Evolutionary conservation across 2,888 invertebrate species (phyloP), one percentile per base, ranked within the genome.

Genomic region (Seira musarum): DNA sequence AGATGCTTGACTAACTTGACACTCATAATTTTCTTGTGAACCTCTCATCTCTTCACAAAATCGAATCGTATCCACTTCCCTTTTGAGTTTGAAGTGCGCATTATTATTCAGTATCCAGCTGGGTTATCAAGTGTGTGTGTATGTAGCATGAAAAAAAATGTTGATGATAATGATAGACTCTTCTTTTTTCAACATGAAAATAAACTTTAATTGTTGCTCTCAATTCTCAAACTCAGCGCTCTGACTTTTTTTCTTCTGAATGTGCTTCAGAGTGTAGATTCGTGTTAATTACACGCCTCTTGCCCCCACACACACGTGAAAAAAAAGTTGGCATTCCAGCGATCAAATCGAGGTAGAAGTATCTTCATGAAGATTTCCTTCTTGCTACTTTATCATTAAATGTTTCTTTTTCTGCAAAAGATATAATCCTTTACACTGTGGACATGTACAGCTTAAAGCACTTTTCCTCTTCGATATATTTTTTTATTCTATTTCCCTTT

Each of bases 361-460:
- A 40, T 40, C 40, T 8, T 40, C 40, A 40, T 8, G 13, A 40
- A 13, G 13, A 40, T 8, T 8, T 40, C 6, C 13, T 40, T 40
- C 13, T 13, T 40, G 40, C 40, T 40, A 40, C 40, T 40, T 40
- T 40, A 40, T 40, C 40, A 40, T 40, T 40, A 40, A 40, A 40
- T 8, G 6, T 40, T 40, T 40, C 40, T n/a, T n/a, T n/a, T n/a
- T n/a, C n/a, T n/a, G n/a, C n/a, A n/a, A n/a, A n/a, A n/a, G n/a
- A n/a, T n/a, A n/a, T n/a, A n/a, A n/a, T n/a, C n/a, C n/a, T n/a
- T n/a, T n/a, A n/a, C n/a, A n/a, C n/a, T n/a, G n/a, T n/a, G n/a
- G 15, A 61, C 60, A 70, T 70, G 70, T 70, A 70, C 70, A 35
- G 70, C 70, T 70, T 70, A 21, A 70, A 70, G 70, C 70, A 53